Conservation (phyloP, 2,888 invertebrate genomes). For the Linhomoeus sp. region DNA sequence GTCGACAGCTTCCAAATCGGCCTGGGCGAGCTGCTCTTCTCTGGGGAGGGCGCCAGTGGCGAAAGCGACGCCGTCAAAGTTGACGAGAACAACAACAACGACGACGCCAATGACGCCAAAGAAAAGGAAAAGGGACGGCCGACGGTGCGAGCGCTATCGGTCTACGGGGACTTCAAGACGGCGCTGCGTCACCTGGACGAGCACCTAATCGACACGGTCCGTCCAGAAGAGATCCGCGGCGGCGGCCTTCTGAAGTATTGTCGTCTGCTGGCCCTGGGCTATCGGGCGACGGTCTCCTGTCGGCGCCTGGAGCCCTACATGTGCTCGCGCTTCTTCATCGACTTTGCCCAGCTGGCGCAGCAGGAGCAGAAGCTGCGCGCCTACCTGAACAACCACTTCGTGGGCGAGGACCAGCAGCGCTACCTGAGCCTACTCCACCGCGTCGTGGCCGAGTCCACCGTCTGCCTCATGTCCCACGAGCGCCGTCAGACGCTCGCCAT, state of each 20-base stretch:
- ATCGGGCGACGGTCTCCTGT: constrained; percentile 66
- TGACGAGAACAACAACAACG: constrained; percentile 18
- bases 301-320: constrained; percentile 55
- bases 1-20: constrained; percentile 98
- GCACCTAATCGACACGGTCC: constrained; percentile 87
- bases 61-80: too few relatives aligned
- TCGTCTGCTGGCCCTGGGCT: constrained; percentile 79
- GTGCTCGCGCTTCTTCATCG: constrained; percentile 87
- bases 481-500: constrained; percentile 79
- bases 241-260: constrained; percentile 97
- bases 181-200: constrained; percentile 84
- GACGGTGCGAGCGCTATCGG: constrained; percentile 85
- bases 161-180: constrained; percentile 86
- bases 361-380: constrained; percentile 86
- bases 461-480: constrained; percentile 98
- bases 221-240: constrained; percentile 95
- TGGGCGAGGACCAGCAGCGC: constrained; percentile 39
- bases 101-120: too few relatives aligned
- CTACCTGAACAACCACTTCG: constrained; percentile 90
- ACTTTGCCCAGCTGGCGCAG: constrained; percentile 56
- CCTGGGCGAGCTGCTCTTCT: constrained; percentile 62
- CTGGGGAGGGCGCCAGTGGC: background rate
- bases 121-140: constrained; percentile 9
- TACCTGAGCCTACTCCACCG: constrained; percentile 84
- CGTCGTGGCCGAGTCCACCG: constrained; percentile 92